Base-by-base conservation (phyloP, 2,797 vertebrate genomes). In the Smutsia gigantea region DNA sequence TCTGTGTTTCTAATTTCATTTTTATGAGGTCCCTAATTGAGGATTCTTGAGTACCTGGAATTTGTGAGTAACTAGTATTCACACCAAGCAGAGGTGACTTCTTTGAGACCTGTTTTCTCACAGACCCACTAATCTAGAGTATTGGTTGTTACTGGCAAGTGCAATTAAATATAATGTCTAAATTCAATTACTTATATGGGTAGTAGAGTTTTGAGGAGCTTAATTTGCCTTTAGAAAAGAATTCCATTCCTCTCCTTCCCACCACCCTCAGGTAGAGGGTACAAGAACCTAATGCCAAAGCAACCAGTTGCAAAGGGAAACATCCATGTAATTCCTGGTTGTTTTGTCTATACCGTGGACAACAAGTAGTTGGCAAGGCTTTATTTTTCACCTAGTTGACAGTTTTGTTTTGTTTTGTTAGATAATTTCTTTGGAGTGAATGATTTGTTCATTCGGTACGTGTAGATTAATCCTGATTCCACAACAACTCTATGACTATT, bases 371-470 rank as follows among this genome's bases (percentile, higher is more conserved):
- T 77, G 96, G 96, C 87, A 82, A 78, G 87, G 89, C 90, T 97
- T 96, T 85, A 84, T 92, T 96, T 95, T 90, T 97, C 82, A 95
- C 90, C 74, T 95, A 63, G 37, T 68, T 93, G 94, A 94, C 90
- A 74, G 82, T 91, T 95, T 86, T 83, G 55, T 92, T 95, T 90
- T 79, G 82, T 91, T 94, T 78, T 83, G 90, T 96, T 93, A 57
- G 68, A 59, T 46, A 46, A 46, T 79, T 85, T 95, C 94, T 93
- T 90, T 90, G 92, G 61, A 81, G 57, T 87, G 81, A 90, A 94
- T 90, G 95, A 71, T 95, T 94, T 96, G 96, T 97, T 97, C 96
- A 94, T 87, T 97, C 2, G 15, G 29, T 90, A 55, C 90, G 84
- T 94, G 72, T 92, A 78, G 92, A 82, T 87, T 87, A 82, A 86